Evolutionary conservation across 2,888 invertebrate species (phyloP).

Genomic region (Drosophila mercatorum): DNA sequence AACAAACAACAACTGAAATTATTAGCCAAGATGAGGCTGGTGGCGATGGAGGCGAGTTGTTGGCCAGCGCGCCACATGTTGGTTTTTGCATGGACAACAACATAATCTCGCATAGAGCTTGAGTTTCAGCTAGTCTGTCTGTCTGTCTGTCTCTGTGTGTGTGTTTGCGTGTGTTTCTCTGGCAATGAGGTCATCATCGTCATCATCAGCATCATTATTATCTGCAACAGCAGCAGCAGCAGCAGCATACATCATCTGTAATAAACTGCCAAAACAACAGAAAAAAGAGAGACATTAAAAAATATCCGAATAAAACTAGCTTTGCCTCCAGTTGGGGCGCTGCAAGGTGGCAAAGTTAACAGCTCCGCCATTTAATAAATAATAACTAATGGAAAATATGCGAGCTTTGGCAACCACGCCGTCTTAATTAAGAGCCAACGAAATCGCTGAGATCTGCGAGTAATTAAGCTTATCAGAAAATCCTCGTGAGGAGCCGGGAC

Average conservation of each 20-base stretch:
- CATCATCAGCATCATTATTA: constrained; percentile 30
- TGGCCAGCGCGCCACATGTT: constrained; percentile 39
- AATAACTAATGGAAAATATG: constrained; percentile 74
- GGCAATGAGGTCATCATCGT: constrained; percentile 74
- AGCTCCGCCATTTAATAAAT: constrained; percentile 71
- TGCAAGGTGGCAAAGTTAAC: constrained; percentile 48
- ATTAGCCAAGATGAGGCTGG: constrained; percentile 76
- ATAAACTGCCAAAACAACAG: constrained; percentile 46
- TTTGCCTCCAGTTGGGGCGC: constrained; percentile 35
- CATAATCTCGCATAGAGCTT: constrained; percentile 33
- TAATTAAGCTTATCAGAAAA: constrained; percentile 47
- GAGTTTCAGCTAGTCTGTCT: constrained; percentile 1
- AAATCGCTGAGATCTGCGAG: constrained; percentile 38
- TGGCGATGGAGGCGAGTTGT: constrained; percentile 47
- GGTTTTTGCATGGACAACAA: constrained; percentile 42
- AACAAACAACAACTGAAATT: constrained; percentile 67
- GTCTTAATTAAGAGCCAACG: constrained; percentile 62
- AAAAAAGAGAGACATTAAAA: constrained; percentile 26
- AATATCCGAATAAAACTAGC: constrained; percentile 46
- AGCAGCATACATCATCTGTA: constrained; percentile 71
- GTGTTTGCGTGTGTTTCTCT: constrained; percentile 51
- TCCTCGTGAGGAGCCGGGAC: neutral
- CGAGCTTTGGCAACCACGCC: constrained; percentile 61
- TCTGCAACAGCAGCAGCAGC: constrained; percentile 28
- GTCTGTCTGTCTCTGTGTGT: constrained; percentile 39